phyloP scores from a whole-genome alignment of 2,888 invertebrate species.

The Dolichopus griseipennis region DNA sequence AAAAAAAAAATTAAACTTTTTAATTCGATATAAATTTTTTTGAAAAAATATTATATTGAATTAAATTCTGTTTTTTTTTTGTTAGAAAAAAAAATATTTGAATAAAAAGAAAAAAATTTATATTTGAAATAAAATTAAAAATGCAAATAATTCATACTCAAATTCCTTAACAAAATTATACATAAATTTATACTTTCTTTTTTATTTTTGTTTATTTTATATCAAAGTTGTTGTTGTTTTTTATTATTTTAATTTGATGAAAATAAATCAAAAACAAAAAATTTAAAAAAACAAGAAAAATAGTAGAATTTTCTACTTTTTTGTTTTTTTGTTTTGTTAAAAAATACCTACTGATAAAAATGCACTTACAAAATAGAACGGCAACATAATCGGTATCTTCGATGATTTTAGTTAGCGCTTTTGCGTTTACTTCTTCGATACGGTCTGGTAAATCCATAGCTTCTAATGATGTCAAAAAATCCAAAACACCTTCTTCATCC shows the following conservation, averaged over 20 bases:
- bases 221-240: background rate
- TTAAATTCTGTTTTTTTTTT: too few species aligned
- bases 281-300: background rate
- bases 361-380: slow-evolving; percentile 85
- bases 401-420: slow-evolving; percentile 80
- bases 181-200: slow-evolving; percentile 5
- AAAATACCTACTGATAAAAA: slow-evolving; percentile 17
- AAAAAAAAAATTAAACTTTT: too few species aligned
- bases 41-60: too few species aligned
- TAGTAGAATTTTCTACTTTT: too few species aligned
- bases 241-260: background rate
- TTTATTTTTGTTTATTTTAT: background rate
- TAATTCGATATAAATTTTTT: too few species aligned
- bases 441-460: slow-evolving; percentile 91
- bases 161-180: slow-evolving; percentile 10
- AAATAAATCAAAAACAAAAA: slow-evolving; percentile 18
- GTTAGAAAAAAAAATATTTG: background rate
- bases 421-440: slow-evolving; percentile 90
- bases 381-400: slow-evolving; percentile 88
- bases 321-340: too few species aligned
- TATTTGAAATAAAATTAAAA: background rate
- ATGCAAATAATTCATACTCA: background rate
- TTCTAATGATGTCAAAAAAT: slow-evolving; percentile 87
- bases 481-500: slow-evolving; percentile 88
- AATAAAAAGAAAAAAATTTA: background rate